Percentiles rank a stretch among this genome's conserved stretches.
phyloP scores from a whole-genome alignment of 1,140 invertebrate species.

The Akabosia matsudoensis region DNA sequence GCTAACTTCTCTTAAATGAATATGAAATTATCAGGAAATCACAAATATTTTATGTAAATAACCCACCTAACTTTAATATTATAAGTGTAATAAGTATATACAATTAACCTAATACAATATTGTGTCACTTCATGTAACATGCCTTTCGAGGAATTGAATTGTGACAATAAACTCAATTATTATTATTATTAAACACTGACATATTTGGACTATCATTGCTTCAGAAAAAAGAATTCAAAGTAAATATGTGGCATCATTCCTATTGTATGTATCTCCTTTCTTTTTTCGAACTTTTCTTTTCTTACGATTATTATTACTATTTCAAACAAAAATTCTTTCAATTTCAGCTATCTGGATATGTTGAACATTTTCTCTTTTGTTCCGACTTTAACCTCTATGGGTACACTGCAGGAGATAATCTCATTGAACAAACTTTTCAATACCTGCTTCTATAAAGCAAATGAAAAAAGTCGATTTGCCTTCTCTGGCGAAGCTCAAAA shows the following conservation, averaged over 20 bases:
- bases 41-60: no score
- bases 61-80: no score
- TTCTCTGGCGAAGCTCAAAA: neutral
- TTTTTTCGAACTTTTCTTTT: neutral
- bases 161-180: no score
- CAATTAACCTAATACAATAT: no score
- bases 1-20: no score
- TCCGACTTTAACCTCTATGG: neutral
- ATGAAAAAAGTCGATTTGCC: constrained; percentile 21
- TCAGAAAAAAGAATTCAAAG: neutral
- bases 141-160: no score
- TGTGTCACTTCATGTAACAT: no score
- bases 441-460: neutral
- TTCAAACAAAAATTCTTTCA: constrained; percentile 13
- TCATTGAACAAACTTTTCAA: constrained; percentile 19
- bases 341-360: constrained; percentile 1
- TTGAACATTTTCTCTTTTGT: neutral
- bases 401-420: constrained; percentile 17
- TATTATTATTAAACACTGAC: no score
- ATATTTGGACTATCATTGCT: no score
- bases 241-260: neutral
- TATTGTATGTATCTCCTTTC: neutral
- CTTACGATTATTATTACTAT: neutral
- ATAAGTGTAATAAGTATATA: no score
- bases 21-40: no score